Percentiles rank a stretch among this genome's conserved stretches.
phyloP scores from a whole-genome alignment of 2,888 invertebrate genomes.

The Drosophila histrio region DNA sequence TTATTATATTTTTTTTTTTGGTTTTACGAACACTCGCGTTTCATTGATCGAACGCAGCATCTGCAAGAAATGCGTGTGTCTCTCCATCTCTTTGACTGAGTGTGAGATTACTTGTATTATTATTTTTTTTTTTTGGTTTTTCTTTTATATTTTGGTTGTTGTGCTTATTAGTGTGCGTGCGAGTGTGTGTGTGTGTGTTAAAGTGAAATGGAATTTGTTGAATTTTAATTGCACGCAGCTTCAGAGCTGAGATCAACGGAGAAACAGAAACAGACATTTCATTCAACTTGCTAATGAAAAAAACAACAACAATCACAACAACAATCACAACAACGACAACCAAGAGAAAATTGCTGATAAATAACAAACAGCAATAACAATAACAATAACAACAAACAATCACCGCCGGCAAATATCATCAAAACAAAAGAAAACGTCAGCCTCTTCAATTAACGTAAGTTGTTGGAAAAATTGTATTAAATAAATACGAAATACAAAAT shows the following conservation, averaged over 20 bases:
- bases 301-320: slow-evolving; percentile 11
- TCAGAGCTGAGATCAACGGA: slow-evolving; percentile 42
- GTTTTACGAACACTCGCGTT: slow-evolving; percentile 4
- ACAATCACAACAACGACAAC: slow-evolving; percentile 15
- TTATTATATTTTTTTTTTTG: background rate
- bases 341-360: slow-evolving; percentile 64
- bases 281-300: slow-evolving; percentile 55
- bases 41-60: slow-evolving; percentile 52
- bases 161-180: slow-evolving; percentile 16
- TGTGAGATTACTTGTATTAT: slow-evolving; percentile 15
- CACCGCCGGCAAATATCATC: slow-evolving; percentile 24
- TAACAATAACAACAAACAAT: slow-evolving; percentile 29
- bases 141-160: slow-evolving; percentile 14
- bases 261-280: slow-evolving; percentile 44
- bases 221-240: slow-evolving; percentile 71
- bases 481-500: slow-evolving; percentile 9
- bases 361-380: slow-evolving; percentile 35
- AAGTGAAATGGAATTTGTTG: slow-evolving; percentile 76
- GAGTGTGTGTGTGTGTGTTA: slow-evolving; percentile 22
- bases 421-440: slow-evolving; percentile 54
- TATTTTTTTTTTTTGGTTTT: slow-evolving; percentile 5
- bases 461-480: slow-evolving; percentile 8
- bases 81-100: slow-evolving; percentile 1
- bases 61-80: too few relatives aligned
- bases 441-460: slow-evolving; percentile 57